Base-by-base conservation (phyloP, 1,140 invertebrate genomes). In the Drosophila tani region DNA sequence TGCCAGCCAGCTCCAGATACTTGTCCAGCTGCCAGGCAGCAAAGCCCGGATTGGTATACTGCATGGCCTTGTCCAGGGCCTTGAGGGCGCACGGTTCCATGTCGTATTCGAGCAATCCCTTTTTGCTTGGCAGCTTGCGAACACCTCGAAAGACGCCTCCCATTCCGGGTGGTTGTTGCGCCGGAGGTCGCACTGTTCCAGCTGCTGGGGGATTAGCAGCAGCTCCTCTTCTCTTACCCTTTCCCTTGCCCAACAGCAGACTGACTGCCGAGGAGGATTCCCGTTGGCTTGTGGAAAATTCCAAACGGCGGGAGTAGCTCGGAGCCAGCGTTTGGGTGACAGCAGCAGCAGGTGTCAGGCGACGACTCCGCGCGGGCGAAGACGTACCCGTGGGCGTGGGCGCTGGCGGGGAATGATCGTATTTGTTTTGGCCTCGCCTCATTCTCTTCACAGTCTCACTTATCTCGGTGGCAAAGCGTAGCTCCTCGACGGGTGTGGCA, bases 391-490 rank as follows among this genome's bases (percentile, higher is more conserved):
- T n/a, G 0, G 63, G 70, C 38, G 17, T 40, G 11, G 63, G 74
- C 0, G 76, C 77, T 35, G 86, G 79, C 40, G 83, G 64, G 21
- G 73, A 91, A 64, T 88, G 80, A 71, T 92, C 91, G 46, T 92
- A 92, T 53, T 92, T 92, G 24, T 92, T 92, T 5, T 92, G 91
- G 1, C 91, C 91, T 12, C 91, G 84, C 6, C 91, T 70, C 84
- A 92, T 88, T 0, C 91, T 80, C 49, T 92, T 92, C 0, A 92
- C 91, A 57, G 82, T 92, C 67, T 92, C 91, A 32, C 87, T 91
- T 3, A 92, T 92, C 38, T 92, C 91, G 24, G 91, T 92, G 46
- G 91, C 91, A 51, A 92, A 92, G 6, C 91, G 87, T 19, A 92
- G 55, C 35, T 92, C 91, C 65, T 92, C 91, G 5, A 92, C 79